Evolutionary conservation across 2,113 vertebrate genomes (phyloP).

Genomic region (Aptenodytes forsteri): DNA sequence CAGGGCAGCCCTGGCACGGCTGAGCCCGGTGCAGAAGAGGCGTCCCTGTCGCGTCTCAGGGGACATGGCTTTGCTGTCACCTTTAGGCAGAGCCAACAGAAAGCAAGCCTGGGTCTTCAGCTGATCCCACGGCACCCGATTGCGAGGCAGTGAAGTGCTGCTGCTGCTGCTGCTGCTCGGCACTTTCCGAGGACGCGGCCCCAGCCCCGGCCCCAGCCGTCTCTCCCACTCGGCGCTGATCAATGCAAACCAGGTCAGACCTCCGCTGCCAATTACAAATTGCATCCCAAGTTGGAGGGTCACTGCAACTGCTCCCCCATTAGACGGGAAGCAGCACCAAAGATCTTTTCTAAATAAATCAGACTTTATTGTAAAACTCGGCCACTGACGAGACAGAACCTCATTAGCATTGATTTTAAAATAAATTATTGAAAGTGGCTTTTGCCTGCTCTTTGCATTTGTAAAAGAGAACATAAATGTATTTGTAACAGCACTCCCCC

Average conservation of each 20-base stretch:
- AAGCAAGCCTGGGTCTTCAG: not conserved
- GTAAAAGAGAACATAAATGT: constrained; percentile 67
- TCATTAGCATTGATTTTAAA: constrained; percentile 84
- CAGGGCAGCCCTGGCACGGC: not conserved
- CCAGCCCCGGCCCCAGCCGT: constrained; percentile 20
- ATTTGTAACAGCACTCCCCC: not conserved
- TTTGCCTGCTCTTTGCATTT: constrained; percentile 77
- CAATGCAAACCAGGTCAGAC: constrained; percentile 81
- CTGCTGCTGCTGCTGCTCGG: constrained; percentile 8
- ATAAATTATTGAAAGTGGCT: constrained; percentile 83
- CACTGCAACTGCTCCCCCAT: constrained; percentile 54
- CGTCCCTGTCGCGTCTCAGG: not conserved
- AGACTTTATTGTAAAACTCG: constrained; percentile 77
- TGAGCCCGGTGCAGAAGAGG: not conserved
- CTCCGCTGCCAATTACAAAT: constrained; percentile 74
- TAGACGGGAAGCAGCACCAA: constrained; percentile 69
- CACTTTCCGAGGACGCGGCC: constrained; percentile 11
- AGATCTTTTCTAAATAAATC: constrained; percentile 85
- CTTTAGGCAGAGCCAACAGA: not conserved
- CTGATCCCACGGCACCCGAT: not conserved
- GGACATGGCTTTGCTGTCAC: not conserved
- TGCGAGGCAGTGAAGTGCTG: not conserved
- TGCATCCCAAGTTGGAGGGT: constrained; percentile 72
- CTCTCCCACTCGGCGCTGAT: constrained; percentile 68
- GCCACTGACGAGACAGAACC: constrained; percentile 74